These are phyloP conservation scores for Onychorhynchus coronatus DNA, from an alignment of 2,113 vertebrate genomes.

Conservation along the genomic window DNA sequence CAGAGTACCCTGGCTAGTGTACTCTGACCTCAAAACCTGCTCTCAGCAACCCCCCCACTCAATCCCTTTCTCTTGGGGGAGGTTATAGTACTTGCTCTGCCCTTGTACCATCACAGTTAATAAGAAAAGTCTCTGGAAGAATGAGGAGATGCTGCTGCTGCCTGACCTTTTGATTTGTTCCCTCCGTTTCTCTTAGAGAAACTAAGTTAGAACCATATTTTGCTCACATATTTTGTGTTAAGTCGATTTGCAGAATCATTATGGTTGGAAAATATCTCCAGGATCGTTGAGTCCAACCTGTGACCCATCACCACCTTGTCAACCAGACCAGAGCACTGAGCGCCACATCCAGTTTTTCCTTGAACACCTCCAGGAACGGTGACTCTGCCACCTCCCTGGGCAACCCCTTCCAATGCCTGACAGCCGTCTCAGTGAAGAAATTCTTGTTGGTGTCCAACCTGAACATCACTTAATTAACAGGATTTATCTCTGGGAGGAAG, in stretches of 20 bases:
- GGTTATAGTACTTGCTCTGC: background rate
- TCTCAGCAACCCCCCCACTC: rapidly evolving
- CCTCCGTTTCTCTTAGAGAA: background rate
- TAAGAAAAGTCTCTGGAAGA: background rate
- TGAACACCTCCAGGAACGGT: background rate
- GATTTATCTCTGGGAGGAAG: background rate
- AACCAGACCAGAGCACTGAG: background rate
- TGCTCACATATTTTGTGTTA: background rate
- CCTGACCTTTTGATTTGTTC: background rate
- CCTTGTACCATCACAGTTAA: background rate
- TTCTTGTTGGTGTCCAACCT: rapidly evolving
- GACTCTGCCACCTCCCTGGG: background rate
- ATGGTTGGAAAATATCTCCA: background rate
- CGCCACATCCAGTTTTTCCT: background rate
- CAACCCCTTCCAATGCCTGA: background rate
- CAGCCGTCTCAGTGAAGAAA: background rate
- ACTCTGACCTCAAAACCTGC: background rate
- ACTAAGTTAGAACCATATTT: background rate
- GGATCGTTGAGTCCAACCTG: rapidly evolving
- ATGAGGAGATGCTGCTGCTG: background rate
- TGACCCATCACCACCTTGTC: background rate
- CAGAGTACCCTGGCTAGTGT: background rate
- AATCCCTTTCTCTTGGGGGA: background rate
- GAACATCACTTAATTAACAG: background rate
- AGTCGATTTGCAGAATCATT: background rate